Evolutionary conservation across 1,140 invertebrate genomes (phyloP), one percentile per base, ranked within the genome.

Genomic region (Drosophila paulistorum): DNA sequence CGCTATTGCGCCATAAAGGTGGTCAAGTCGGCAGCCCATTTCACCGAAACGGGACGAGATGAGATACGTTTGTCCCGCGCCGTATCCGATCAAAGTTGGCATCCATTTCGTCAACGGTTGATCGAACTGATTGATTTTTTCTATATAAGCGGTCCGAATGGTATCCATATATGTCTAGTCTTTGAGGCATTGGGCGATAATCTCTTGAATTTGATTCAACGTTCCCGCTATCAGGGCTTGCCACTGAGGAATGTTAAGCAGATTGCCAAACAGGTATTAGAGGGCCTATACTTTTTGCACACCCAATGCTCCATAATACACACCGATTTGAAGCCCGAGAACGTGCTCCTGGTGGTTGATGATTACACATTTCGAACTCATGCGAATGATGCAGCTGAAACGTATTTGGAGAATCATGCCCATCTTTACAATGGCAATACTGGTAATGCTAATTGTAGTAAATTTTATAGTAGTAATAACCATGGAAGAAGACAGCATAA

Each of bases 291-390:
- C 92, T 99, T 99, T 93, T 94, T 99, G 58, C 99, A 99, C 93
- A 95, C 95, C 57, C 98, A 99, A 93, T 99, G 98, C 94, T 94
- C 94, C 92, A 99, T 99, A 77, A 99, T 99, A 92, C 99, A 99
- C 92, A 99, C 99, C n/a, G 99, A 99, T 92, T 98, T 99, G 68
- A 99, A 99, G 93, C 99, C 98, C 51, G 99, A 99, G 93, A 99
- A 99, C 94, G 98, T 99, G 55, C 94, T 99, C 39, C 94, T 99
- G 65, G 97, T 97, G 93, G 97, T 98, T 6, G 95, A 96, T 90
- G 95, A 96, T 62, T 81, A 94, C 26, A 95, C 97, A 84, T 95
- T 99, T 71, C 94, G 96, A 68, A 96, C 96, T 90, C 93, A 98
- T 84, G 98, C 98, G 26, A 95, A 95, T 58, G 96, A 98, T 92